Evolutionary conservation across 2,113 vertebrate species (phyloP), one percentile per base, ranked within the genome.

Genomic region (Rhinolophus ferrumequinum): DNA sequence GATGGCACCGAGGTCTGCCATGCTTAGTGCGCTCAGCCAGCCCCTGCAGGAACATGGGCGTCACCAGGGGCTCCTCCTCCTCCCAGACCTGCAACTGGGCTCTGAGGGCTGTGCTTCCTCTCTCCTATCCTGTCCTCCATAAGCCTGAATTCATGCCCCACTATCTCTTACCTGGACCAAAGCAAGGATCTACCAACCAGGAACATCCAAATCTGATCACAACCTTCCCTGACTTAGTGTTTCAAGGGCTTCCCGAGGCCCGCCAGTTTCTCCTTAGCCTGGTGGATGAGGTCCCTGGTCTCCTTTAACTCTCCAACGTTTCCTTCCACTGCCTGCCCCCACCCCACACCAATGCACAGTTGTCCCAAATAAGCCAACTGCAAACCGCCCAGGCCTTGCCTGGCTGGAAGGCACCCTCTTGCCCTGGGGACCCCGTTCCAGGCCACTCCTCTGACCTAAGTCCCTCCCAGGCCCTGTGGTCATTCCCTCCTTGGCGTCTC

Each of bases 31-130:
- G n/a, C n/a, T n/a, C n/a, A 9, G 30, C 26, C 79, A 8, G 58
- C 24, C 10, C 13, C 33, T 33, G 0, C 90, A 3, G 13, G 26
- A 44, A 54, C 4, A 1, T 0, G 67, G 54, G 44, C 2, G 30
- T 38, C 90, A 0, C 8, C 11, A 8, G n/a, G 19, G n/a, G 28
- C 13, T n/a, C 66, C 35, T 5, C 72, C 14, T 9, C 22, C 47
- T n/a, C n/a, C n/a, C 50, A 33, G 60, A 21, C 14, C 16, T 21
- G 41, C 1, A 5, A 10, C 47, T 5, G 12, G 18, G n/a, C 58
- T 21, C 13, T 1, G 41, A 47, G 72, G 5, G 52, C 44, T 6
- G 2, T 12, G 5, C 15, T 19, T 35, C 33, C 15, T 35, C 58
- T 7, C 2, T 1, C 41, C 41, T 19, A 1, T 8, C 15, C 82